Base-by-base conservation (phyloP, 2,797 vertebrate genomes). In the Vespertilio murinus region DNA sequence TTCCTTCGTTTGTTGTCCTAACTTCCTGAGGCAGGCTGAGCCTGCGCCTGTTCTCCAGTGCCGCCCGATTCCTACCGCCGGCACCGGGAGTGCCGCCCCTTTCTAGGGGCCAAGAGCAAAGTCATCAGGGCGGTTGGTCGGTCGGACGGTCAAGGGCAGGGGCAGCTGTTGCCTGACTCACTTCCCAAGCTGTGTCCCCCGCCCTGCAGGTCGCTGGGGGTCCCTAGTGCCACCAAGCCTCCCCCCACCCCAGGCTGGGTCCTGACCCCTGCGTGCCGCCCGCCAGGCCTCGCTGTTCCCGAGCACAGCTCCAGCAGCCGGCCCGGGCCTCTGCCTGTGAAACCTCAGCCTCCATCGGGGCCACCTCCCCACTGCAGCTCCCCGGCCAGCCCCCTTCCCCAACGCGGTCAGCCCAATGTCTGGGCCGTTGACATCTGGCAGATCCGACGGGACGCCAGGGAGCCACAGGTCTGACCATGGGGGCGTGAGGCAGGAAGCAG, bases 71-170 rank as follows among this genome's bases (percentile, higher is more conserved):
- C 28, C 56, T 12, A 28, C 56, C 56, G 38, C 65, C 47, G 3
- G 13, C 35, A 14, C 4, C 14, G 1, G 10, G 1, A 12, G 3
- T 17, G 11, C 77, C 2, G 9, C 40, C 8, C 0, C 4, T 47
- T 17, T 47, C 52, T 9, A 16, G 0, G 10, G 8, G 61, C 61
- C 25, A 4, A 3, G 38, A 16, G 80, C 1, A 23, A 12, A 59
- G 38, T 59, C 11, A 10, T 3, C 17, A 13, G 4, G 10, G 4
- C 17, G 8, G 77, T 33, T 3, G 7, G 35, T 4, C 5, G 28
- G 5, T 14, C 20, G 20, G 12, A 5, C 4, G 6, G 3, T 0
- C 22, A 14, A 42, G 23, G 17, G 28, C 42, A 3, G 1, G 25
- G n/a, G 14, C 23, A 5, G 52, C 23, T 1, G 25, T 7, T 0